Evolutionary conservation across 2,797 vertebrate species (phyloP), one percentile per base, ranked within the genome.

Genomic region (Oceanodroma leucorhoa): DNA sequence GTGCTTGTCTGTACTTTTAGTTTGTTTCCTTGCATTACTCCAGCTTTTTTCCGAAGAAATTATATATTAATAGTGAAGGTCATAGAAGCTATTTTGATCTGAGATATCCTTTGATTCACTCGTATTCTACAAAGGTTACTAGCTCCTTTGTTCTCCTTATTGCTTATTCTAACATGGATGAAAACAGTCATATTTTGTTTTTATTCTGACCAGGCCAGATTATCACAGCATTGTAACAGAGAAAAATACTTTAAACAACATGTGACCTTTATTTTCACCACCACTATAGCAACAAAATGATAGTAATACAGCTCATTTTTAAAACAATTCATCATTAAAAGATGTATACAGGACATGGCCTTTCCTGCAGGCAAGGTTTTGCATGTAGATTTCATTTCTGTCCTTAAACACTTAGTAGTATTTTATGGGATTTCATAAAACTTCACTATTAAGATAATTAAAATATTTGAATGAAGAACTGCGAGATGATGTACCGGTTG

Each of bases 51-150:
- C n/a, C 38, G 30, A 43, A 88, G 38, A 81, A 95, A 62, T 54
- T 72, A 48, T 69, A 45, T 65, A 67, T 79, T 82, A 86, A 69
- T 65, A 32, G 58, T 65, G 70, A 94, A 94, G 54, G 46, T 58
- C 43, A 53, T 27, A 88, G 50, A 89, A 95, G 51, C 24, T 82
- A 38, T 84, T 93, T 90, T 91, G 46, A 82, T 86, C 70, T 23
- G 46, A 90, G 62, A 62, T 66, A 89, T 58, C 62, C 43, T 87
- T 90, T 81, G 83, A 83, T 91, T 86, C n/a, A 6, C n/a, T 91
- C 86, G 21, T 54, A 69, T 70, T 82, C 83, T 91, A 62, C 43
- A 72, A 83, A 40, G 40, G 5, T 81, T 86, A 46, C 65, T 21
- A 45, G 9, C 11, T 88, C 43, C 43, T 91, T 94, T 92, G 43